Base-by-base conservation (phyloP, 1,140 invertebrate species). In the Aphaenogaster rudis region DNA sequence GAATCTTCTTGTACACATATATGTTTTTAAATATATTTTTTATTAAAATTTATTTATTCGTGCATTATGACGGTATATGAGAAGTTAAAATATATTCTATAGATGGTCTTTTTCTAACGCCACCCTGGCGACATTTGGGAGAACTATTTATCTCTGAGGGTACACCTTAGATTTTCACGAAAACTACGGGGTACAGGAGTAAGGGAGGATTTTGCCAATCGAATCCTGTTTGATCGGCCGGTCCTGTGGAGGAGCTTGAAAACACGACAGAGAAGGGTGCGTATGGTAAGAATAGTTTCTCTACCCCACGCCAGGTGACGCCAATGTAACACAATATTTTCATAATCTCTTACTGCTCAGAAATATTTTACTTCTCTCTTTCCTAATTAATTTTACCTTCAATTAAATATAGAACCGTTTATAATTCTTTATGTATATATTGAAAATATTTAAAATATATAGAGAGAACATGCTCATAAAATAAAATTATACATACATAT, bases 71-170 rank as follows among this genome's bases (percentile, higher is more conserved):
- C 15, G 33, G 4, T 11, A 54, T 67, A 33, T 21, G 3, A 28
- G 28, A 28, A 45, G 8, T 1, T 33, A 33, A 33, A 82, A 80
- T 48, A 52, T 52, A 52, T 80, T 69, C 13, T 57, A 42, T 28
- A 48, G 17, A 36, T n/a, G 4, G 13, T 63, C 8, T 45, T 77
- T 86, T 74, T 52, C 48, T 21, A 5, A 45, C 50, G 80, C 42
- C 88, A 79, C 93, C 89, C 95, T 95, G 90, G 94, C 87, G 95
- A 91, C 87, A 92, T 76, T 92, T 93, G 33, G 66, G 64, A 88
- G 95, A 95, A 95, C 94, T 95, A 94, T 91, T 80, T 94, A 92
- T 93, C 94, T 93, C 94, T 81, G 94, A 93, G 76, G 95, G 94
- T 95, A 95, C 91, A 88, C 82, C 69, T 76, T 80, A 91, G 87